Evolutionary conservation across 2,888 invertebrate species (phyloP), one percentile per base, ranked within the genome.

Genomic region (Agriotes lineatus): DNA sequence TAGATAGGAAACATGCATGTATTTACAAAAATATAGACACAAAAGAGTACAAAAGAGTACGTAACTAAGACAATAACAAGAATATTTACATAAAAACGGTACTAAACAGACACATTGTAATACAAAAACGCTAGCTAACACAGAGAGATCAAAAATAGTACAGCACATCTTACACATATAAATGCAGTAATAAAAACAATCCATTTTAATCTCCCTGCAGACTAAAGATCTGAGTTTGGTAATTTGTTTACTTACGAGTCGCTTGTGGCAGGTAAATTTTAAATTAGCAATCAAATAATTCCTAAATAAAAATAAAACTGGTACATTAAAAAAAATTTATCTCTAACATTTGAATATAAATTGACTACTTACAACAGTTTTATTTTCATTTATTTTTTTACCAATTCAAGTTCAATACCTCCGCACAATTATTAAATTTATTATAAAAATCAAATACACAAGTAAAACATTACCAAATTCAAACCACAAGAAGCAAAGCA

Each of bases 41-140:
- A 70, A 63, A 73, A 81, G 75, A 76, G 81, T 81, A 81, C 80
- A 80, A 73, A 74, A 79, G 66, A 79, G 74, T 76, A 74, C 69
- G 62, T 44, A 39, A 14, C 73, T 61, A 67, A 63, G 67, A 72
- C n/a, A n/a, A n/a, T n/a, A 72, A 77, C 59, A 74, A n/a, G 6
- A 30, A 19, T 33, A 60, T 45, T 61, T 66, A 60, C 56, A 66
- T 10, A 22, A 63, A 56, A 60, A 14, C 18, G 18, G 48, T 35
- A 44, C 25, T 67, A 62, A 42, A 61, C 48, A 22, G 33, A 16
- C 10, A 56, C 37, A 56, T 30, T 14, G 39, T n/a, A n/a, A n/a
- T 33, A 39, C 19, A 45, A 56, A 37, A 56, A 56, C 6, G 56
- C 37, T 39, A n/a, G 52, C 52, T 18, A 14, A 33, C 19, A 33